phyloP scores from a whole-genome alignment of 1,140 invertebrate genomes.

The Condylostylus longicornis region DNA sequence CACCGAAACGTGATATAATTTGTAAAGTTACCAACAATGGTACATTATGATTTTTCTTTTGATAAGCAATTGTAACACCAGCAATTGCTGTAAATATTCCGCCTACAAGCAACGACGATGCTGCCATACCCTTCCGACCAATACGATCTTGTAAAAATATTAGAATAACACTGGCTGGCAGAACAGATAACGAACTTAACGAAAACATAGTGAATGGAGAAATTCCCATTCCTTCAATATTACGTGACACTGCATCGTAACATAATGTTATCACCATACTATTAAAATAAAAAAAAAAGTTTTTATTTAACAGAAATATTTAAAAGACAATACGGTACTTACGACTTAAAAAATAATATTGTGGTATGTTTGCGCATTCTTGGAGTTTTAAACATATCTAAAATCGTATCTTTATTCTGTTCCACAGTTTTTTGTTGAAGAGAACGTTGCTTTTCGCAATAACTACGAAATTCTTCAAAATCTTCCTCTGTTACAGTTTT shows the following conservation, averaged over 20 bases:
- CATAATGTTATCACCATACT: conserved; percentile 45
- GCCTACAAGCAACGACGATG: conserved; percentile 37
- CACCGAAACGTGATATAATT: conserved; percentile 43
- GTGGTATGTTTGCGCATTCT: conserved; percentile 37
- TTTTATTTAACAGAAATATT: background rate
- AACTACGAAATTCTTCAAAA: conserved; percentile 36
- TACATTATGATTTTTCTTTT: conserved; percentile 28
- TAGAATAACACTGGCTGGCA: conserved; percentile 43
- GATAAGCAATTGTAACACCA: conserved; percentile 28
- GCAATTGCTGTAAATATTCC: conserved; percentile 35
- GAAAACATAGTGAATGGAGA: conserved; percentile 43
- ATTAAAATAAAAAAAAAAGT: conserved; percentile 10
- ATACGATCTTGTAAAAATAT: conserved; percentile 40
- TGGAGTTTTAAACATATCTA: conserved; percentile 40
- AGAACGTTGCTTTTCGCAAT: conserved; percentile 28
- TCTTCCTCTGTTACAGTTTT: conserved; percentile 31
- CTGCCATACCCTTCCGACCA: conserved; percentile 42
- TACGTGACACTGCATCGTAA: conserved; percentile 46
- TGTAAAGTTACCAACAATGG: conserved; percentile 35
- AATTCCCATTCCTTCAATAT: conserved; percentile 41
- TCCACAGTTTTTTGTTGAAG: conserved; percentile 23
- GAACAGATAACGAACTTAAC: conserved; percentile 37
- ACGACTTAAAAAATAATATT: conserved; percentile 44
- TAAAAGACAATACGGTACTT: conserved; percentile 20
- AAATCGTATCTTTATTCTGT: conserved; percentile 24